Base-by-base conservation (phyloP, 1,140 invertebrate species). In the Drosophila albomicans region DNA sequence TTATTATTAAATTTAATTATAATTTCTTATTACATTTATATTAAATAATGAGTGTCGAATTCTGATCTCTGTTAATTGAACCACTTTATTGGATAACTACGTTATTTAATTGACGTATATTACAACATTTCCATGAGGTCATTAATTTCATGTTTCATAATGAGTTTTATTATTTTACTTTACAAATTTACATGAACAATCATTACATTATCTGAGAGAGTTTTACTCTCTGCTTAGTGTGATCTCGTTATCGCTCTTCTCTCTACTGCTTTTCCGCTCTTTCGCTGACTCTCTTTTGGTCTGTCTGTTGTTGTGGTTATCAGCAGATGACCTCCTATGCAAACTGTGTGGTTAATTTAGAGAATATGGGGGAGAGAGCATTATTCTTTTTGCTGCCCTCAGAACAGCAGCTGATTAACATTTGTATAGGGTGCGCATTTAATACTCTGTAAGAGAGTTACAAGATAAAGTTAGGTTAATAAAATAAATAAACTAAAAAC, bases 311-410 rank as follows among this genome's bases (percentile, higher is more conserved):
- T 13, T 57, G 15, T 15, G 30, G 11, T 72, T 71, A 71, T 71
- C 68, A 71, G 68, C 56, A n/a, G 41, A n/a, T 71, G 59, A 71
- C 49, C 61, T 48, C 15, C 61, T 71, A 15, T 48, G 49, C 68
- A 64, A 56, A 63, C 51, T 46, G 38, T 28, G 25, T 2, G 46
- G 56, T 4, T 20, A 35, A 56, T 57, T 7, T 38, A 1, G 0
- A 11, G 35, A 57, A 25, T 32, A n/a, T n/a, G n/a, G 3, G 5
- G n/a, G 15, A 13, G 16, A 67, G 43, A 38, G 25, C 32, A 13
- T 43, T 30, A 5, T 13, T 20, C 35, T 59, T 38, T 30, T 13
- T 5, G 28, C 28, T 25, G 7, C 38, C 20, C 1, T 10, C 8
- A 62, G 25, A 5, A 25, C 28, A 48, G 38, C 15, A 49, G 54